A percentile compares a stretch with the other conserved stretches of the same genome.
Evolutionary conservation across 2,797 vertebrate genomes (phyloP).

Genomic region (Acrossocheilus wenchowensis): DNA sequence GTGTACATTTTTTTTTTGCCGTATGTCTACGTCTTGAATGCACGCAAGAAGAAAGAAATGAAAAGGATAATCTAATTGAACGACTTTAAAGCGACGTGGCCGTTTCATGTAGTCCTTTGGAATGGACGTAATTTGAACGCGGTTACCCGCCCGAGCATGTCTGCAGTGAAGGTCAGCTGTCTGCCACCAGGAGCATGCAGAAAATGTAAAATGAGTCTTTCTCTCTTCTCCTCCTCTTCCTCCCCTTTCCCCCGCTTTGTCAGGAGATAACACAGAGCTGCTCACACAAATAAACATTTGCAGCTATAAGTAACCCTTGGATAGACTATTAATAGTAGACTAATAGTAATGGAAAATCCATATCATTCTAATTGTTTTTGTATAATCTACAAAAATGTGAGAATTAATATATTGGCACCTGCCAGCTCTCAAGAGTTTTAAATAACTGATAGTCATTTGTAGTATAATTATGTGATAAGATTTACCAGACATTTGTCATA

Average conservation of each 20-base stretch:
- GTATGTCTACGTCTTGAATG: constrained; percentile 67
- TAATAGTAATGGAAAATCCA: neutral
- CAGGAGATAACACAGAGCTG: constrained; percentile 12
- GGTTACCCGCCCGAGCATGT: constrained; percentile 70
- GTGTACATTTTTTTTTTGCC: constrained; percentile 45
- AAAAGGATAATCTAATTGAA: constrained; percentile 80
- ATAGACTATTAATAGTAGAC: neutral
- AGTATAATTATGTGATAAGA: neutral
- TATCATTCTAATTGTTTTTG: neutral
- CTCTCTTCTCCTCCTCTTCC: constrained; percentile 32
- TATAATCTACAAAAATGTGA: neutral
- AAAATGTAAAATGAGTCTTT: constrained; percentile 73
- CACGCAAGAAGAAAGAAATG: constrained; percentile 70
- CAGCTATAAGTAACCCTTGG: neutral
- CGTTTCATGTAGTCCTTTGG: constrained; percentile 75
- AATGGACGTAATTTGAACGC: constrained; percentile 69
- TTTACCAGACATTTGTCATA: neutral
- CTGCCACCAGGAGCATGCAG: constrained; percentile 75
- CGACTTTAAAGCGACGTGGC: constrained; percentile 74
- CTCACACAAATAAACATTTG: constrained; percentile 27
- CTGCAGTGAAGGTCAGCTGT: constrained; percentile 78
- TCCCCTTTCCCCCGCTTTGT: constrained; percentile 4
- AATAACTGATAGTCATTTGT: neutral
- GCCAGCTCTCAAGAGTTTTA: neutral
- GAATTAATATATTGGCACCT: neutral